phyloP scores from a whole-genome alignment of 2,797 vertebrate genomes.

The Columba guinea region DNA sequence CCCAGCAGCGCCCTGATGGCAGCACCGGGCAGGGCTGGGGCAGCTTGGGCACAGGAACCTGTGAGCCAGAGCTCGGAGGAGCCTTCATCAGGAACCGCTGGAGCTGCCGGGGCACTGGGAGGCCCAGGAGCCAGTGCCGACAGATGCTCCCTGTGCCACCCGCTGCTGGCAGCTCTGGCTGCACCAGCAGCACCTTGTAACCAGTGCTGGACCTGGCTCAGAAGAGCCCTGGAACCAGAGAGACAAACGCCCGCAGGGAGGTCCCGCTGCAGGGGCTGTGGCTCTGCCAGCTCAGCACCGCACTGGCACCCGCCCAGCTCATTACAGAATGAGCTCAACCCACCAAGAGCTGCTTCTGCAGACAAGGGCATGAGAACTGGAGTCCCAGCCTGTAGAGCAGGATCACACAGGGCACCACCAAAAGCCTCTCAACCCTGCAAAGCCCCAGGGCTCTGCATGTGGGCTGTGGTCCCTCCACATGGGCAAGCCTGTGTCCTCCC shows the following conservation, averaged over 20 bases:
- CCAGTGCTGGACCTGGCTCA: neutral
- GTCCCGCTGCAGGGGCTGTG: accelerated
- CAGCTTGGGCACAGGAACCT: too few relatives aligned
- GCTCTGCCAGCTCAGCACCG: neutral
- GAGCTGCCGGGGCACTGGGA: neutral
- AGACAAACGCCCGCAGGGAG: accelerated
- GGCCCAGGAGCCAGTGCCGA: accelerated
- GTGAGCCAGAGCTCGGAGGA: accelerated
- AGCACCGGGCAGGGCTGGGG: neutral
- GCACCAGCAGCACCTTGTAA: neutral
- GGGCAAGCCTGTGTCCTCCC: accelerated
- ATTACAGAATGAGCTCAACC: accelerated
- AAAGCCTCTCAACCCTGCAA: neutral
- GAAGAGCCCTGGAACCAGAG: neutral
- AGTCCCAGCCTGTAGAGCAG: neutral
- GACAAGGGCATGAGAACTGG: neutral
- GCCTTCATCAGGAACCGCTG: accelerated
- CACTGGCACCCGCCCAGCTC: accelerated
- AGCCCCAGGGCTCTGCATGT: neutral
- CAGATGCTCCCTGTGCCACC: neutral
- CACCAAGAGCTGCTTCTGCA: neutral
- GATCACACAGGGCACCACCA: accelerated
- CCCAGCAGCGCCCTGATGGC: neutral
- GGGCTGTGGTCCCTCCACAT: accelerated
- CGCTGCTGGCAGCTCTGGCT: accelerated